Evolutionary conservation across 2,888 invertebrate genomes (phyloP).

Genomic region (Spilarctia lutea): DNA sequence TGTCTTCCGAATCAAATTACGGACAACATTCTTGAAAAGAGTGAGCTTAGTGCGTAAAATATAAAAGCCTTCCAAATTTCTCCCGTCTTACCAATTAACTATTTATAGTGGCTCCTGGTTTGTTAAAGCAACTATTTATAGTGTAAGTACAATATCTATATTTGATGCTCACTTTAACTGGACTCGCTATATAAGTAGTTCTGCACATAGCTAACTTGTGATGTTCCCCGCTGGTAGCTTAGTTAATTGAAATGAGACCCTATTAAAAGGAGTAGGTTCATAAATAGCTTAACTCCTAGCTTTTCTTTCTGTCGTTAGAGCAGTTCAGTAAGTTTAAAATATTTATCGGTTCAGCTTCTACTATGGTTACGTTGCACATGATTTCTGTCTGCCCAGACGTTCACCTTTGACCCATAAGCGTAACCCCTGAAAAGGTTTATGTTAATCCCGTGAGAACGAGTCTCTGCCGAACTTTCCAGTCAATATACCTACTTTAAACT

Average conservation of each 20-base stretch:
- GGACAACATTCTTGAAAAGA: slow-evolving; percentile 6
- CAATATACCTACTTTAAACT: neutral
- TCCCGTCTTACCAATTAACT: slow-evolving; percentile 3
- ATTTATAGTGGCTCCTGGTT: neutral
- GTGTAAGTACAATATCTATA: neutral
- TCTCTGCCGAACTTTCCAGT: neutral
- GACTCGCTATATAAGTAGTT: neutral
- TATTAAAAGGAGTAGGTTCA: neutral
- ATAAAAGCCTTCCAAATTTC: neutral
- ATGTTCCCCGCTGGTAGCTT: neutral
- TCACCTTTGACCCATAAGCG: neutral
- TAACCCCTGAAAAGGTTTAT: neutral
- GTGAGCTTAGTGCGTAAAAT: slow-evolving; percentile 6
- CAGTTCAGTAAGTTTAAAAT: neutral
- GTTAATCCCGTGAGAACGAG: neutral
- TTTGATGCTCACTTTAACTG: neutral
- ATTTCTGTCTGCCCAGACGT: neutral
- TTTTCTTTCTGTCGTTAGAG: neutral
- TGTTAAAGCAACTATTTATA: neutral
- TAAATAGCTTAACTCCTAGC: neutral
- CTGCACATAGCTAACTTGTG: neutral
- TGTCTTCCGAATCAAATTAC: slow-evolving; percentile 15
- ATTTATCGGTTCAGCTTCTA: neutral
- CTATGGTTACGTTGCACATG: neutral
- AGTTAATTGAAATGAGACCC: neutral